A percentile compares a stretch with the other conserved stretches of the same genome.
phyloP scores from a whole-genome alignment of 2,888 invertebrate genomes.

The Pyrrhosoma nymphula region DNA sequence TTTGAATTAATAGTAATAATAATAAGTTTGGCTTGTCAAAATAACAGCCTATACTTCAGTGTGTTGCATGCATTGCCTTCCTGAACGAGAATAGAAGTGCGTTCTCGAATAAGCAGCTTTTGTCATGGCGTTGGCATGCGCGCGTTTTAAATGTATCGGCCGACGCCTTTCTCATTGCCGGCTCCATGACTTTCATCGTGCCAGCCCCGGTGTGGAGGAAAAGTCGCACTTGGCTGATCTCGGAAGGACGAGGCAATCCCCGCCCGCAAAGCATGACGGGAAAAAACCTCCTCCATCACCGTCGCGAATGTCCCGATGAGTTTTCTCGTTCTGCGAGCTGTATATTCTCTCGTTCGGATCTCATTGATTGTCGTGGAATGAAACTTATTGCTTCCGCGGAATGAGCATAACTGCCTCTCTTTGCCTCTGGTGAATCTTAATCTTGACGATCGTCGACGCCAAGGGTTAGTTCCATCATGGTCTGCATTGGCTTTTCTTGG shows the following conservation, averaged over 20 bases:
- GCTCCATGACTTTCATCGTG: constrained; percentile 17
- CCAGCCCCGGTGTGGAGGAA: neutral
- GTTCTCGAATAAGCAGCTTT: neutral
- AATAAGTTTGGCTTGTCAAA: neutral
- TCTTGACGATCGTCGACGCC: neutral
- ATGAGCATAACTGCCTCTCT: neutral
- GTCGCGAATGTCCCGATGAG: neutral
- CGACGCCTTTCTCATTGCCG: neutral
- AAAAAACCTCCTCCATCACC: neutral
- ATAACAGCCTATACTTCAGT: neutral
- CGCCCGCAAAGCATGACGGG: neutral
- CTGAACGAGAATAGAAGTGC: neutral
- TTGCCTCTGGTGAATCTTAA: neutral
- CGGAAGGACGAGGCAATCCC: neutral
- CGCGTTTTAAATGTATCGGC: neutral
- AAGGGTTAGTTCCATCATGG: neutral
- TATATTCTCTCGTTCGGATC: neutral
- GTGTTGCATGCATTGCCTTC: neutral
- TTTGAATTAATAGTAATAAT: neutral
- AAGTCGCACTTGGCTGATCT: neutral
- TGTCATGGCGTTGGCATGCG: neutral
- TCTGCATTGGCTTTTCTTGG: no score
- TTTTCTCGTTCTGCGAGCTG: neutral
- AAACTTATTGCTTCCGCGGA: neutral
- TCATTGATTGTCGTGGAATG: neutral